Evolutionary conservation across 2,888 invertebrate species (phyloP).

Genomic region (Brenthis daphne): DNA sequence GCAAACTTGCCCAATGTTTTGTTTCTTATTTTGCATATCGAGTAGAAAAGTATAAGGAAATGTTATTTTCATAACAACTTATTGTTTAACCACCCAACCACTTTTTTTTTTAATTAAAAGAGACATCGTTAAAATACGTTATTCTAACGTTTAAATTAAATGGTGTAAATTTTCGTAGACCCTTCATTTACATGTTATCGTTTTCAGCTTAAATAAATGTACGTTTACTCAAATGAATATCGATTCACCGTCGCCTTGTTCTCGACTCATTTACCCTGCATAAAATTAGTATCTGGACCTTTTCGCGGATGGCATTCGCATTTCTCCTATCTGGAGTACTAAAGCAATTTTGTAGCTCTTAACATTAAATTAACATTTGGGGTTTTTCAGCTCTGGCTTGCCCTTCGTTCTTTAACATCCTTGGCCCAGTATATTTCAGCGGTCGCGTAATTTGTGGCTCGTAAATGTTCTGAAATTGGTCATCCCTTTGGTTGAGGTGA

Average conservation of each 20-base stretch:
- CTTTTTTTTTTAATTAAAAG: not conserved
- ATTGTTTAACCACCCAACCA: not conserved
- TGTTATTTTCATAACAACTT: not conserved
- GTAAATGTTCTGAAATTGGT: constrained; percentile 83
- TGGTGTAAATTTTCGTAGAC: constrained; percentile 43
- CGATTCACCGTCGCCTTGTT: constrained; percentile 62
- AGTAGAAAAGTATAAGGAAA: constrained; percentile 7
- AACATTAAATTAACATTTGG: constrained; percentile 81
- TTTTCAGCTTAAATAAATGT: constrained; percentile 67
- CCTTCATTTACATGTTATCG: constrained; percentile 66
- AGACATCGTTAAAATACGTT: constrained; percentile 12
- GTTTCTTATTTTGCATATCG: constrained; percentile 61
- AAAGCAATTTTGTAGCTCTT: constrained; percentile 75
- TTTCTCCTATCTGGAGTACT: constrained; percentile 72
- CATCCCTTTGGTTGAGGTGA: constrained; percentile 82
- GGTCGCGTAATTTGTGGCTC: constrained; percentile 82
- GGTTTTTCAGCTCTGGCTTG: constrained; percentile 72
- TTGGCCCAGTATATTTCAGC: constrained; percentile 78
- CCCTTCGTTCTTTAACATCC: constrained; percentile 65
- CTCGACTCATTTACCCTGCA: constrained; percentile 74
- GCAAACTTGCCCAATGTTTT: constrained; percentile 72
- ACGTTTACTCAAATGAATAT: constrained; percentile 74
- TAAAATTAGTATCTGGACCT: constrained; percentile 76
- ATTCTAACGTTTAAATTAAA: constrained; percentile 28
- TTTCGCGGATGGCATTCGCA: constrained; percentile 67